Evolutionary conservation across 2,888 invertebrate genomes (phyloP).

Genomic region (Anoncus sp.): DNA sequence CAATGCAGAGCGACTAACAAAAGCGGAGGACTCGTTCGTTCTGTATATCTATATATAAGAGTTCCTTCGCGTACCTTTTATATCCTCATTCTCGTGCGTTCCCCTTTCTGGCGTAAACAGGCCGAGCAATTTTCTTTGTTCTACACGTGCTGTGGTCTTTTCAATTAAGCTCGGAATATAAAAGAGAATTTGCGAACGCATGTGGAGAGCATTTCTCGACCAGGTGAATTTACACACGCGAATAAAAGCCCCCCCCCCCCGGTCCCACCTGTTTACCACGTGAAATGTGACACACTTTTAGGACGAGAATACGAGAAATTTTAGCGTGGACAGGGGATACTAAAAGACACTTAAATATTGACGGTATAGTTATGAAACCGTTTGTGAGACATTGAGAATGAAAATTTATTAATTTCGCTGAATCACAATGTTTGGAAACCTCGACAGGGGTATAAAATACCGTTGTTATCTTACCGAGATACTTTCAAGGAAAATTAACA

Average conservation of each 20-base stretch:
- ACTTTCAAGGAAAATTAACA: no score
- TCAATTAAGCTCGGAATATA: slow-evolving; percentile 75
- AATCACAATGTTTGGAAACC: no score
- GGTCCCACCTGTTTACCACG: no score
- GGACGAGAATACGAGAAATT: no score
- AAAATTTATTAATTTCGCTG: no score
- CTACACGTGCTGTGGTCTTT: slow-evolving; percentile 66
- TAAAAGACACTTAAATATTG: no score
- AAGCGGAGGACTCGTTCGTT: slow-evolving; percentile 15
- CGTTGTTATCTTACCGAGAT: no score
- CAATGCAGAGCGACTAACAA: slow-evolving; percentile 1
- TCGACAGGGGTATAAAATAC: no score
- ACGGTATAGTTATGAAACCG: no score
- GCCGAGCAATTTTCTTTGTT: slow-evolving; percentile 69
- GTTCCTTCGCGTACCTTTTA: slow-evolving; percentile 5
- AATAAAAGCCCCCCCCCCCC: background rate
- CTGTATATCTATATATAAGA: slow-evolving; percentile 7
- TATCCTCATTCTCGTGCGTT: slow-evolving; percentile 11
- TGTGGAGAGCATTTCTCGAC: background rate
- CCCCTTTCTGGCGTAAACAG: slow-evolving; percentile 34
- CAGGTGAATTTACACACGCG: background rate
- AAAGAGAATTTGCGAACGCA: slow-evolving; percentile 62
- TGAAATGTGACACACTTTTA: no score
- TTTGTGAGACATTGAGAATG: no score
- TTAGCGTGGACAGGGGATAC: no score